These are phyloP conservation scores for Meghimatium bilineatum DNA, from an alignment of 2,888 invertebrate species.

Conservation along the genomic window DNA sequence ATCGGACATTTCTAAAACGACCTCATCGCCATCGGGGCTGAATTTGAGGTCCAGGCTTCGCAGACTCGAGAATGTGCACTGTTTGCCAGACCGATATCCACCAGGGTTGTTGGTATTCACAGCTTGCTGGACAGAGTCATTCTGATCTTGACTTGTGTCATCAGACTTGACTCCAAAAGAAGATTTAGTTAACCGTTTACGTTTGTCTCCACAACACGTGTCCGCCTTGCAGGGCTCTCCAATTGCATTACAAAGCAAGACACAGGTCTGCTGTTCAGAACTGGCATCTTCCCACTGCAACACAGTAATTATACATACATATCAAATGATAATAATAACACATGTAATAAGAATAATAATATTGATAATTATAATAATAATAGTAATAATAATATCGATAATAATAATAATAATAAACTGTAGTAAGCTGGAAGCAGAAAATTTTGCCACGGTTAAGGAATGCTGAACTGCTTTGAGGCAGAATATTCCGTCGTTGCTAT, in stretches of 20 bases:
- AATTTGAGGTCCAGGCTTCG: conserved; percentile 41
- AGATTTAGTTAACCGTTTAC: background rate
- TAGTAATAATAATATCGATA: too few species aligned
- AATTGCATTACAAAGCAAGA: conserved; percentile 72
- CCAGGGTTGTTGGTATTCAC: background rate
- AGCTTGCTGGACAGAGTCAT: background rate
- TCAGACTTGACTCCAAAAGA: background rate
- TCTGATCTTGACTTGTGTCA: background rate
- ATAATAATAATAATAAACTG: too few species aligned
- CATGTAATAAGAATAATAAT: too few species aligned
- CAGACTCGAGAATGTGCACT: conserved; percentile 20
- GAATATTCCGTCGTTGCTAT: too few species aligned
- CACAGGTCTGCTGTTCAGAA: conserved; percentile 61
- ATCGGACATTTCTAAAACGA: conserved; percentile 44
- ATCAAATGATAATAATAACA: too few species aligned
- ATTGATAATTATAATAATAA: too few species aligned
- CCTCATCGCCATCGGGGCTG: conserved; percentile 48
- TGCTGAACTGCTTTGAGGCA: too few species aligned
- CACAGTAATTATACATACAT: background rate
- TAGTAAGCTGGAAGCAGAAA: too few species aligned
- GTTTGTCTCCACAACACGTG: conserved; percentile 68
- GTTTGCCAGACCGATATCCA: background rate
- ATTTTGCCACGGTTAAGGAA: too few species aligned
- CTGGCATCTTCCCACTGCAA: conserved; percentile 50
- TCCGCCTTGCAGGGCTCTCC: conserved; percentile 66